phyloP scores from a whole-genome alignment of 2,113 vertebrate genomes.

The Oceanites oceanicus region DNA sequence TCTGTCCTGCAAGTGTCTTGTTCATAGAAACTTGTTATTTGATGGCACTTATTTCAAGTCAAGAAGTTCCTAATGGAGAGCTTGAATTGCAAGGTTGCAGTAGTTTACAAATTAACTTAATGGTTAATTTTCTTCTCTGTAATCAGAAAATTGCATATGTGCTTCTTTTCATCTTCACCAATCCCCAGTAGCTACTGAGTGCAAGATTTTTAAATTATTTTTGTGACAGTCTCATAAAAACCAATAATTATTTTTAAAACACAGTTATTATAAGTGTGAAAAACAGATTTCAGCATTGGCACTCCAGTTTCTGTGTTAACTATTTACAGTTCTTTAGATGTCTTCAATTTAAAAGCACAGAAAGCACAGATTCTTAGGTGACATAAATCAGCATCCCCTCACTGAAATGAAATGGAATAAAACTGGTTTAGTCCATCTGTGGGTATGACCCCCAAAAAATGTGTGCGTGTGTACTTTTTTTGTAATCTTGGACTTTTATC shows the following conservation, averaged over 20 bases:
- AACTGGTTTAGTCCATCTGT: background rate
- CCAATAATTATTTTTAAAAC: background rate
- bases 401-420: background rate
- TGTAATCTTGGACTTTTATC: conserved; percentile 56
- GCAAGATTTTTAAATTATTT: background rate
- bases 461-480: background rate
- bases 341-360: background rate
- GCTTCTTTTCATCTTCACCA: background rate
- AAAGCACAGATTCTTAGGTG: background rate
- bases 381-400: background rate
- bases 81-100: background rate
- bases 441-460: background rate
- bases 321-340: background rate
- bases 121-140: background rate
- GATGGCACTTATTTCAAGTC: background rate
- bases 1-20: background rate
- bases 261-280: background rate
- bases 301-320: background rate
- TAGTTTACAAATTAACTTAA: background rate
- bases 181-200: background rate
- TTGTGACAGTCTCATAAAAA: background rate
- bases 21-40: background rate
- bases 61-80: background rate
- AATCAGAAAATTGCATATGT: background rate
- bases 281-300: background rate